A percentile compares a stretch with the other conserved stretches of the same genome.
Evolutionary conservation across 2,888 invertebrate species (phyloP).

Genomic region (Torymus aiolomorphi): DNA sequence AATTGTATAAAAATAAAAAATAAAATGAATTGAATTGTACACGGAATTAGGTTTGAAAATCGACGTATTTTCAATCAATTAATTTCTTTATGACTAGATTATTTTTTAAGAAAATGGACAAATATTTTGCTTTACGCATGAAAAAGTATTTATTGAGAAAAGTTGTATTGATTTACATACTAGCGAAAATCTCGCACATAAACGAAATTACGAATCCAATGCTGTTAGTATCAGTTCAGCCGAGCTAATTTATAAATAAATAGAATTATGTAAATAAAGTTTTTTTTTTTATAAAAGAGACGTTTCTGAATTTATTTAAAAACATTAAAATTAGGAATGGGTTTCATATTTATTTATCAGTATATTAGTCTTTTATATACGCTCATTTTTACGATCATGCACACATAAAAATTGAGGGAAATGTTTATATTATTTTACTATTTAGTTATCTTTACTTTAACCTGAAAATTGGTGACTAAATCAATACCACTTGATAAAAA

Average conservation of each 20-base stretch:
- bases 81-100: neutral
- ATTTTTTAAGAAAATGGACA: neutral
- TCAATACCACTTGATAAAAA: too few relatives aligned
- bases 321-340: too few relatives aligned
- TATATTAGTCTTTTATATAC: too few relatives aligned
- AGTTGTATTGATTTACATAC: slow-evolving; percentile 37
- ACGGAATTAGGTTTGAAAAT: neutral
- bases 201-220: slow-evolving; percentile 28
- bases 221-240: slow-evolving; percentile 33
- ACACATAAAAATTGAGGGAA: slow-evolving; percentile 40
- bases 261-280: too few relatives aligned
- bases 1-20: slow-evolving; percentile 13
- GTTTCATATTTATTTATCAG: too few relatives aligned
- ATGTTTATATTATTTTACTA: slow-evolving; percentile 40
- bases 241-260: slow-evolving; percentile 46
- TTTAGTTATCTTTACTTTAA: slow-evolving; percentile 29
- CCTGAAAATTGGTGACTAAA: slow-evolving; percentile 43
- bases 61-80: neutral
- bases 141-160: slow-evolving; percentile 53
- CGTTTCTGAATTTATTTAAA: too few relatives aligned
- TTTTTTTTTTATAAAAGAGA: too few relatives aligned
- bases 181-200: slow-evolving; percentile 39
- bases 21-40: neutral
- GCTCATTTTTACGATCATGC: slow-evolving; percentile 36
- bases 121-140: slow-evolving; percentile 23